A percentile compares a stretch with the other conserved stretches of the same genome.
These are phyloP conservation scores for Cassiopea andromeda DNA, from an alignment of 30 jellyfish, hydroid and myxozoan genomes.

Conservation along the genomic window DNA sequence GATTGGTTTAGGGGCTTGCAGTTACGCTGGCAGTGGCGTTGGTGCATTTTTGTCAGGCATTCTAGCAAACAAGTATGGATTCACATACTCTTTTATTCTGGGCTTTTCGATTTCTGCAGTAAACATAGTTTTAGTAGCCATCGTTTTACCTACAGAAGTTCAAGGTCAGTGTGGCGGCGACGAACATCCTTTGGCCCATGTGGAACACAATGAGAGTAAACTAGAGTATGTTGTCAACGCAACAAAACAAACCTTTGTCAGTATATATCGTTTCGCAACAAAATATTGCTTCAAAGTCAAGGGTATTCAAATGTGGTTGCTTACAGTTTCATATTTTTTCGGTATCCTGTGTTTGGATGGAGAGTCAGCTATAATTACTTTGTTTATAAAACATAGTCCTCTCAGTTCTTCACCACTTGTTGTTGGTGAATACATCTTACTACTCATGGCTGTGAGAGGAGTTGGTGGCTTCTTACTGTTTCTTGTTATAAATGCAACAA, in stretches of 20 bases:
- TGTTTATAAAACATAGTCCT: slow-evolving; percentile 22
- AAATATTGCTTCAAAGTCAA: not conserved
- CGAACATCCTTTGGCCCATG: not conserved
- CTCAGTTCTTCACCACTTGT: slow-evolving; percentile 3
- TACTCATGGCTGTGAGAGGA: slow-evolving; percentile 10
- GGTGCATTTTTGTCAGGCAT: slow-evolving; percentile 14
- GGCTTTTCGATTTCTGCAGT: not conserved
- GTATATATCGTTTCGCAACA: not conserved
- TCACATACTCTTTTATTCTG: not conserved
- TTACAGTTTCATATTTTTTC: slow-evolving; percentile 2
- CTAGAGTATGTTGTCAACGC: not conserved
- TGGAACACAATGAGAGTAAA: not conserved
- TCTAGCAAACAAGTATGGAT: slow-evolving; percentile 7
- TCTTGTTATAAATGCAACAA: not conserved
- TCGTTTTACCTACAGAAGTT: not conserved
- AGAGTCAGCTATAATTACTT: slow-evolving; percentile 1
- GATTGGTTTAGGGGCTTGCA: slow-evolving; percentile 4
- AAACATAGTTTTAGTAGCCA: not conserved
- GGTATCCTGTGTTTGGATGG: not conserved
- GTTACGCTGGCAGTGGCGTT: slow-evolving; percentile 1
- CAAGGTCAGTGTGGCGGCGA: not conserved
- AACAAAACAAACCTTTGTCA: not conserved
- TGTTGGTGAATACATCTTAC: slow-evolving; percentile 8
- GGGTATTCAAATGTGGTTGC: slow-evolving; percentile 16
- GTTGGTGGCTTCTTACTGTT: slow-evolving; percentile 27